A percentile compares a stretch with the other conserved stretches of the same genome.
Conservation (phyloP, 2,888 invertebrate genomes). For the Dicyrtomina minuta region DNA sequence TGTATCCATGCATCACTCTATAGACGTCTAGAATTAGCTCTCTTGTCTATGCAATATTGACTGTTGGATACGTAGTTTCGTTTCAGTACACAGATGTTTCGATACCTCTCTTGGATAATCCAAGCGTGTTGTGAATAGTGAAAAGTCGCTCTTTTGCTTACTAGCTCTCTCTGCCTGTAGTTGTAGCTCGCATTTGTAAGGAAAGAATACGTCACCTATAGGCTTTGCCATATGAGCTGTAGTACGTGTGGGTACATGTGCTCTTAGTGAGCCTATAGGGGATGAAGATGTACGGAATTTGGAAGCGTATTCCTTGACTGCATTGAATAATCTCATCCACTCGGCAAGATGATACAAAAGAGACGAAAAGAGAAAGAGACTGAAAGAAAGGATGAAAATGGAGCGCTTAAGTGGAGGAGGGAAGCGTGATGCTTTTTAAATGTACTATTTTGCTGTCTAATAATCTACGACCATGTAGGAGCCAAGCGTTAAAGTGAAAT, state of each 20-base stretch:
- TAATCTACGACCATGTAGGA: background rate
- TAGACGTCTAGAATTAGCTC: too few species aligned
- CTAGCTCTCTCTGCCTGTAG: background rate
- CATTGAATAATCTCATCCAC: constrained; percentile 25
- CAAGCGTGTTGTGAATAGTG: constrained; percentile 5
- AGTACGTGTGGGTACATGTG: background rate
- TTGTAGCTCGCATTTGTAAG: background rate
- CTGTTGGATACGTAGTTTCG: too few species aligned
- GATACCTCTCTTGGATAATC: background rate
- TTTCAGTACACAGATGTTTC: background rate
- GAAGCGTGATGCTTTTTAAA: constrained; percentile 28
- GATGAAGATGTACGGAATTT: background rate
- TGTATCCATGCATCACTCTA: too few species aligned
- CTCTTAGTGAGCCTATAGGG: background rate
- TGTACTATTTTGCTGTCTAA: constrained; percentile 21
- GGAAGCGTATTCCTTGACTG: constrained; percentile 1
- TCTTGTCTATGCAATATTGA: too few species aligned
- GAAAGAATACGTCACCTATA: too few species aligned
- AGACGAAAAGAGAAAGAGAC: constrained; percentile 5
- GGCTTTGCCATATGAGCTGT: background rate
- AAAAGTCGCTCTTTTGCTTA: background rate
- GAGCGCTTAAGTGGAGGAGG: constrained; percentile 20
- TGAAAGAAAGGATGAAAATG: constrained; percentile 25
- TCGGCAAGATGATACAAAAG: constrained; percentile 11
- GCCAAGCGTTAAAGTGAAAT: background rate